Base-by-base conservation (phyloP, 2,797 vertebrate genomes). In the Orestias chungarensis region DNA sequence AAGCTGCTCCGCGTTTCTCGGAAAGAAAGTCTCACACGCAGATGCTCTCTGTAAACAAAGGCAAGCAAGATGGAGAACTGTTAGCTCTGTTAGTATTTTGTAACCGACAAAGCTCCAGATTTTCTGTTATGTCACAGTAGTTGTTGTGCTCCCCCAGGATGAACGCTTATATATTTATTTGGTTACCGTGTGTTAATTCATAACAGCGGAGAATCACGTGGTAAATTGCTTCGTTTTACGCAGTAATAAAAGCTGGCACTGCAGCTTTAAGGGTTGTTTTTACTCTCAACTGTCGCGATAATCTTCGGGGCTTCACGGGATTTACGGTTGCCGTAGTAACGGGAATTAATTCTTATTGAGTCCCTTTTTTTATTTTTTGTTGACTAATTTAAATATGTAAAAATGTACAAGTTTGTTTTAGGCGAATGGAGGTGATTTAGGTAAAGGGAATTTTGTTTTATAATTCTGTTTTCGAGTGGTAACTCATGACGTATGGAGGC, bases 11-110 rank as follows among this genome's bases (percentile, higher is more conserved):
- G 0, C 18, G 52, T 49, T 17, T 73, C 1, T 9, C 49, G 15
- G 69, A 59, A 50, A 74, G 70, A n/a, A 2, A 12, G 0, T 44
- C 87, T 46, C 73, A 67, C 23, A n/a, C 42, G 31, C 86, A 71
- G 57, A 78, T 47, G 71, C 9, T 1, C 18, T 1, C 62, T 62
- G 55, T 17, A 27, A 74, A 67, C 61, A 88, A 91, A 89, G 90
- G 89, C 87, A 88, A 89, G 87, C 50, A 11, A 43, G 0, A 66
- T 27, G 50, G 43, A 49, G 49, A 33, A 8, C 14, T 52, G 31
- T 72, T 81, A 85, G 82, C 80, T 59, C 42, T 31, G 69, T 38
- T 78, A 86, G 61, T 62, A 40, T 76, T 54, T 33, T n/a, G 20
- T 31, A 68, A 35, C 9, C 1, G 9, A 42, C 2, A 1, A n/a